phyloP scores from a whole-genome alignment of 2,797 vertebrate species.

The Acrocephalus scirpaceus region DNA sequence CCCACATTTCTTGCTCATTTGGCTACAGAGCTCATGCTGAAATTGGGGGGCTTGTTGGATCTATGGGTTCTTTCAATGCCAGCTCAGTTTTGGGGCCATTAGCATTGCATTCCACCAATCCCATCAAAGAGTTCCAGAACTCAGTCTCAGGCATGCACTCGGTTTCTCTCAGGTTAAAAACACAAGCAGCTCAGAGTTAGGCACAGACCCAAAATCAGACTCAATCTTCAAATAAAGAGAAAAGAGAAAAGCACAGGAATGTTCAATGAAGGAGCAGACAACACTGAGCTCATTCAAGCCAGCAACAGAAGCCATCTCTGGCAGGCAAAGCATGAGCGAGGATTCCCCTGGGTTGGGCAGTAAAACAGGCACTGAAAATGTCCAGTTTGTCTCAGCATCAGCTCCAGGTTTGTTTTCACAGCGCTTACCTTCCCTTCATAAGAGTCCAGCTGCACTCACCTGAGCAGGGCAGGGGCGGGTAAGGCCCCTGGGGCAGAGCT shows the following conservation, averaged over 20 bases:
- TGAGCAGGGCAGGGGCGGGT: not conserved
- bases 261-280: constrained; percentile 47
- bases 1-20: not conserved
- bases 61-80: constrained; percentile 32
- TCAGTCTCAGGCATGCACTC: constrained; percentile 66
- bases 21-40: constrained; percentile 21
- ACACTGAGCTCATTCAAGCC: constrained; percentile 45
- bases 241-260: constrained; percentile 59
- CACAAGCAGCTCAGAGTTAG: constrained; percentile 68
- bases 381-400: not conserved
- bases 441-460: not conserved
- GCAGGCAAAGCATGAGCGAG: constrained; percentile 36
- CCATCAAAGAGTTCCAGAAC: constrained; percentile 51
- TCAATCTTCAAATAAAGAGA: constrained; percentile 61
- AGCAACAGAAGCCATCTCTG: not conserved
- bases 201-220: constrained; percentile 20
- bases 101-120: constrained; percentile 52
- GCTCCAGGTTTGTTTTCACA: not conserved
- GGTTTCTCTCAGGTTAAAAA: constrained; percentile 47
- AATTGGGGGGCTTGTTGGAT: constrained; percentile 62
- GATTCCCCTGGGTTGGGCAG: constrained; percentile 57
- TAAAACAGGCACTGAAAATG: not conserved
- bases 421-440: not conserved
- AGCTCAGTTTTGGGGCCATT: constrained; percentile 48
- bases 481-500: not conserved